Evolutionary conservation across 2,113 vertebrate species (phyloP).

Genomic region (Lepus europaeus): DNA sequence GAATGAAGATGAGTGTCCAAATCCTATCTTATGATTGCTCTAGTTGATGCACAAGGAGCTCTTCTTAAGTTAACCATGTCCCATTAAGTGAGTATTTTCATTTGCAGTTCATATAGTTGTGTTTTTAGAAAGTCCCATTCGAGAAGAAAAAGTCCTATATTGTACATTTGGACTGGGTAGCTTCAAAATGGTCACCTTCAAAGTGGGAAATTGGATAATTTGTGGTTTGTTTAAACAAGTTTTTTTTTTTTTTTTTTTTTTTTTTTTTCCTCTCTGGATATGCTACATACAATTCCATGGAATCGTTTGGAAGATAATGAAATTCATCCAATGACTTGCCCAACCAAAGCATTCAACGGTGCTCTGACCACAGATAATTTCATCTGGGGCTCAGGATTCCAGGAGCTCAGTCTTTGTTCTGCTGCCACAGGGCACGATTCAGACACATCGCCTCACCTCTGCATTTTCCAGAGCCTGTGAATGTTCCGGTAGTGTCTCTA

Average conservation of each 20-base stretch:
- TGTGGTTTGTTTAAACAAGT: slow-evolving; percentile 47
- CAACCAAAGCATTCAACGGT: neutral
- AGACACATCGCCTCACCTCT: neutral
- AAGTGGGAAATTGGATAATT: slow-evolving; percentile 41
- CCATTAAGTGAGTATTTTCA: neutral
- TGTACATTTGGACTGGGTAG: neutral
- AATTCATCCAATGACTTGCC: neutral
- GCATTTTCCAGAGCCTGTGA: neutral
- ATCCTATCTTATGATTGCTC: neutral
- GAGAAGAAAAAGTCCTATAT: no score
- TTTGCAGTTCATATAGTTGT: neutral
- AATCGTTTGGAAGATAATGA: slow-evolving; percentile 19
- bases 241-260: neutral
- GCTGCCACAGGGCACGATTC: no score
- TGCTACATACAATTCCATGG: neutral
- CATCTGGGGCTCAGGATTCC: neutral
- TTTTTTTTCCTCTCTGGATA: slow-evolving; percentile 11
- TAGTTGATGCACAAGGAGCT: neutral
- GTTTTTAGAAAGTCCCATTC: neutral
- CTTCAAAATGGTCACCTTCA: slow-evolving; percentile 8
- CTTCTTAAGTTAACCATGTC: neutral
- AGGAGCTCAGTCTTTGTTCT: neutral
- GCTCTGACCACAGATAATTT: neutral
- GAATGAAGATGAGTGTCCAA: neutral
- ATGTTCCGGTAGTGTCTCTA: neutral